Evolutionary conservation across 2,888 invertebrate species (phyloP), one percentile per base, ranked within the genome.

Genomic region (Lasioglossum leucozonium): DNA sequence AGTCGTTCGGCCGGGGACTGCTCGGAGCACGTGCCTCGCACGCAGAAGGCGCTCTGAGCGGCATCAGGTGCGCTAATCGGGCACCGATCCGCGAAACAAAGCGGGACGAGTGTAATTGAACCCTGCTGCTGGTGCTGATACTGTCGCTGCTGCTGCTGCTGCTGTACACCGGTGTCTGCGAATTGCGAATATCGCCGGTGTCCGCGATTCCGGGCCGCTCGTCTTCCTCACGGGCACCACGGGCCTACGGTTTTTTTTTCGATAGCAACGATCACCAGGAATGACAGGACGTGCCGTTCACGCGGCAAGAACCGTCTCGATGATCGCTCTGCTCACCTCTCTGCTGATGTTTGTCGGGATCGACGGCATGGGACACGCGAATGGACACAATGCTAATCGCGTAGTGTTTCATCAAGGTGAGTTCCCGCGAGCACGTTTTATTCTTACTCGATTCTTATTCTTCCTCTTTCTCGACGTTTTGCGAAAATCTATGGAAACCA

Each of bases 1-100:
- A 87, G 87, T 79, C 86, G 88, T 87, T 86, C 89, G 88, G 81
- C 91, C 87, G 90, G 90, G 91, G 90, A 89, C 88, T 91, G 90
- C 89, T 89, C 89, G 92, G 92, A 92, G 92, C 93, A 93, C 93
- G 93, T 93, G 93, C 92, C 92, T 91, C 90, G 91, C 93, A 92
- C 93, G 93, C 92, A 91, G 91, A 92, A 92, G 91, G 90, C 91
- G 91, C 88, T 84, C 87, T 86, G 87, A 88, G 88, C 91, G 91
- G 87, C 90, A 87, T 79, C 87, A 90, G 85, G 82, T 87, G 89
- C 90, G 91, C 88, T 89, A 90, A 91, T 88, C 87, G 73, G 30
- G 77, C 81, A 82, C 81, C 78, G 81, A 84, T 89, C 81, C 67
- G 69, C 79, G 77, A 74, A 65, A 84, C 79, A 77, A 71, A 84